Conservation (phyloP, 2,113 vertebrate species). For the Forbesichthys agassizii region DNA sequence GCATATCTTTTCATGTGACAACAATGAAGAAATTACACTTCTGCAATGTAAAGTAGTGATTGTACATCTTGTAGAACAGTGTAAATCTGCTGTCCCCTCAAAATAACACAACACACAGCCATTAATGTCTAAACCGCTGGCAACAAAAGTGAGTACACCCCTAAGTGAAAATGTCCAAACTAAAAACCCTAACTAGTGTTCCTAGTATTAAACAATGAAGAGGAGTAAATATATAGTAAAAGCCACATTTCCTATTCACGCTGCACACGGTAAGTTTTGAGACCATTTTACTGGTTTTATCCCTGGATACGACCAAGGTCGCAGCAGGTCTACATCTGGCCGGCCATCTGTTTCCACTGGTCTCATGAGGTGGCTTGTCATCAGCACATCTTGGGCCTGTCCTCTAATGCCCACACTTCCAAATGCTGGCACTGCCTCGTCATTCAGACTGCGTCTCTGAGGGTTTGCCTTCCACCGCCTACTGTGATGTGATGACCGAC, state of each 20-base stretch:
- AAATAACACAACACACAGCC: too few species aligned
- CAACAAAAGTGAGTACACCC: too few species aligned
- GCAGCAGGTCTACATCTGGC: constrained; percentile 66
- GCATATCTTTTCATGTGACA: too few species aligned
- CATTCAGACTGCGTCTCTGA: constrained; percentile 8
- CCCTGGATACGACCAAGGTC: constrained; percentile 66
- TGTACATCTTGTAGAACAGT: too few species aligned
- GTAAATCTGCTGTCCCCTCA: too few species aligned
- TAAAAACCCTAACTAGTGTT: too few species aligned
- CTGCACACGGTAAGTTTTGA: constrained; percentile 13
- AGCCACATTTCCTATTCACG: not conserved
- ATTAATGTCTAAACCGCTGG: too few species aligned
- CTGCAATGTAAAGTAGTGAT: too few species aligned
- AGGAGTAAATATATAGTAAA: not conserved
- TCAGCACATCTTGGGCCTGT: constrained; percentile 46
- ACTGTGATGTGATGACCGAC: not conserved
- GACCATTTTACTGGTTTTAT: constrained; percentile 40
- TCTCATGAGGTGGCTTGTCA: constrained; percentile 64
- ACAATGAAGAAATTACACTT: too few species aligned
- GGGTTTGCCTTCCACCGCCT: not conserved
- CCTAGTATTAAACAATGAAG: not conserved
- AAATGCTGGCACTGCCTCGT: constrained; percentile 18
- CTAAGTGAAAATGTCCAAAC: too few species aligned
- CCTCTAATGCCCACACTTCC: constrained; percentile 57
- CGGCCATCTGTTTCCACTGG: constrained; percentile 70